Evolutionary conservation across 2,888 invertebrate species (phyloP).

Genomic region (Epicampocera succincta): DNA sequence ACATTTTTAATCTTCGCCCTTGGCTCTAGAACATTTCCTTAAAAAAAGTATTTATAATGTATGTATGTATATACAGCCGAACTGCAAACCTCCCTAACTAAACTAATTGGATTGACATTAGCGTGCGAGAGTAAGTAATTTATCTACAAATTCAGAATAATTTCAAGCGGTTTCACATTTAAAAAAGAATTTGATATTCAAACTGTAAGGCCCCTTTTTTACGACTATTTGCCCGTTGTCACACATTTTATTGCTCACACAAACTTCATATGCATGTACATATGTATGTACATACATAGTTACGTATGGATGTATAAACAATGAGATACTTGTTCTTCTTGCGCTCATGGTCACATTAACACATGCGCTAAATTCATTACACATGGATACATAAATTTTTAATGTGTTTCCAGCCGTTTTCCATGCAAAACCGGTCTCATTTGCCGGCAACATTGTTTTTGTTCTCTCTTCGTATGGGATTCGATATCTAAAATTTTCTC

Average conservation of each 20-base stretch:
- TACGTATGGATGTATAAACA: slow-evolving; percentile 21
- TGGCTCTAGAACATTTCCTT: no score
- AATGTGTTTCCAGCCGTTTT: slow-evolving; percentile 49
- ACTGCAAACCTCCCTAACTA: no score
- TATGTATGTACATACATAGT: slow-evolving; percentile 1
- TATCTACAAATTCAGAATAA: no score
- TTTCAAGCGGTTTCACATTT: no score
- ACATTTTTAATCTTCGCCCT: no score
- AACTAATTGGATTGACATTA: no score
- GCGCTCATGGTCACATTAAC: slow-evolving; percentile 32
- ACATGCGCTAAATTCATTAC: slow-evolving; percentile 26
- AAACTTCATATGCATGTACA: not conserved
- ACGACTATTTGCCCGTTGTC: no score
- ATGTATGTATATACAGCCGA: no score
- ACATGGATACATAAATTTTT: slow-evolving; percentile 26
- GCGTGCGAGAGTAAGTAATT: no score
- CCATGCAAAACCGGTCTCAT: slow-evolving; percentile 61
- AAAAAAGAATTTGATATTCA: no score
- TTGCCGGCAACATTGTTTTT: slow-evolving; percentile 65
- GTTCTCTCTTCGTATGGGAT: slow-evolving; percentile 10
- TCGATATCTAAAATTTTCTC: slow-evolving; percentile 26
- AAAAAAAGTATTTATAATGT: no score
- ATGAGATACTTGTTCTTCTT: not conserved
- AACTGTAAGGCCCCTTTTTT: no score
- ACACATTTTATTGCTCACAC: not conserved